A percentile compares a stretch with the other conserved stretches of the same genome.
Conservation (phyloP, 1,140 invertebrate genomes). For the Bombus waltoni region DNA sequence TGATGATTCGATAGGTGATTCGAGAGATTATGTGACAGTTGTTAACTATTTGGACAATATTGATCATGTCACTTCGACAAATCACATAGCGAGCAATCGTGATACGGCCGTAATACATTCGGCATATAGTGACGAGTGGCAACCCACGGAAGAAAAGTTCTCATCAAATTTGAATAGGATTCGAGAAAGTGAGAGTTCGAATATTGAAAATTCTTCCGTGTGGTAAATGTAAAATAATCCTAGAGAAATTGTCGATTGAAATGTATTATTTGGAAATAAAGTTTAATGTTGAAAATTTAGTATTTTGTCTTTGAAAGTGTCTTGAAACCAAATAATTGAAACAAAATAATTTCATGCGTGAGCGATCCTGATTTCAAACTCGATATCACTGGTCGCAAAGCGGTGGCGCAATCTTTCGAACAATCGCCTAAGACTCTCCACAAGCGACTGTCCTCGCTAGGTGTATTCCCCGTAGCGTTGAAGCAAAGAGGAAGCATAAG, state of each 20-base stretch:
- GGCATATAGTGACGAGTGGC: slow-evolving; percentile 47
- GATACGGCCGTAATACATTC: neutral
- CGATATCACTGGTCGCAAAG: neutral
- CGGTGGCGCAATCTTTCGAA: slow-evolving; percentile 57
- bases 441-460: neutral
- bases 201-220: neutral
- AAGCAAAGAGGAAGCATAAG: no score
- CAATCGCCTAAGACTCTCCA: slow-evolving; percentile 16
- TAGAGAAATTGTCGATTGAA: neutral
- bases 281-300: neutral
- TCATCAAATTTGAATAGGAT: neutral
- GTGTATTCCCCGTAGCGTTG: no score
- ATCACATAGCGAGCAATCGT: neutral
- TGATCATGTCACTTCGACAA: neutral
- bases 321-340: no score
- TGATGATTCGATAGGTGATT: neutral
- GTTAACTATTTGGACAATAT: neutral
- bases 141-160: slow-evolving; percentile 25
- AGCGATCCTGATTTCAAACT: neutral
- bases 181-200: neutral
- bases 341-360: neutral
- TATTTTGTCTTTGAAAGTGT: neutral
- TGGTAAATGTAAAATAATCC: slow-evolving; percentile 4
- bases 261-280: slow-evolving; percentile 19
- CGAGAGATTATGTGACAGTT: neutral